Base-by-base conservation (phyloP, 2,113 vertebrate genomes). In the Eudyptes chrysolophus region DNA sequence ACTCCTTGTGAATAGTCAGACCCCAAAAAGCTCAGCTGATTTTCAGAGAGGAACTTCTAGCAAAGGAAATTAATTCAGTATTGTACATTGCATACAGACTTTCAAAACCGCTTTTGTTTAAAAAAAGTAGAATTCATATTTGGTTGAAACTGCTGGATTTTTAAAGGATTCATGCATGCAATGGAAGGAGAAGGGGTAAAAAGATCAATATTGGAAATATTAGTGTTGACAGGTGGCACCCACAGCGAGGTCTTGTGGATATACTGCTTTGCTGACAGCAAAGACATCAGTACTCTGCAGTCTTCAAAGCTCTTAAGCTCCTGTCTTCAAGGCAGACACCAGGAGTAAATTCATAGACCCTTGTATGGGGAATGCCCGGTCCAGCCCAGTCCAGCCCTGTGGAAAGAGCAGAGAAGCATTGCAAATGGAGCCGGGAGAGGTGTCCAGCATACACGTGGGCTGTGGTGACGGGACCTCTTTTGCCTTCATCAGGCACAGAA, bases 391-490 rank as follows among this genome's bases (percentile, higher is more conserved):
- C 25, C 40, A 86, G 22, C 9, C 54, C 61, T 51, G 40, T 1
- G 2, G 57, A 65, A 21, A 24, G 49, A 24, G 55, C 20, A 32
- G 36, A 68, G 54, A 9, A 83, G 27, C 14, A 7, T 1, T 44
- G 52, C 34, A n/a, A 64, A 42, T 0, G 27, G 29, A n/a, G 21
- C 25, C 27, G 10, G 66, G 52, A 76, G 34, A 38, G 30, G 8
- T 38, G 44, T 11, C 57, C 71, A 61, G 44, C 32, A 32, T 0
- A 5, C 1, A 2, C 1, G 2, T 0, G 4, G 60, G n/a, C 25
- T 86, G 65, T 1, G 2, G 19, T 29, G 55, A 30, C 13, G 26
- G 58, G 36, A 49, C 46, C 14, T 61, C 52, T 52, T 85, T 46
- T 24, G 20, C 46, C 13, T 77, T 44, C 27, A 38, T 7, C 1